phyloP scores from a whole-genome alignment of 1,140 invertebrate genomes.

The Diorhabda carinulata region DNA sequence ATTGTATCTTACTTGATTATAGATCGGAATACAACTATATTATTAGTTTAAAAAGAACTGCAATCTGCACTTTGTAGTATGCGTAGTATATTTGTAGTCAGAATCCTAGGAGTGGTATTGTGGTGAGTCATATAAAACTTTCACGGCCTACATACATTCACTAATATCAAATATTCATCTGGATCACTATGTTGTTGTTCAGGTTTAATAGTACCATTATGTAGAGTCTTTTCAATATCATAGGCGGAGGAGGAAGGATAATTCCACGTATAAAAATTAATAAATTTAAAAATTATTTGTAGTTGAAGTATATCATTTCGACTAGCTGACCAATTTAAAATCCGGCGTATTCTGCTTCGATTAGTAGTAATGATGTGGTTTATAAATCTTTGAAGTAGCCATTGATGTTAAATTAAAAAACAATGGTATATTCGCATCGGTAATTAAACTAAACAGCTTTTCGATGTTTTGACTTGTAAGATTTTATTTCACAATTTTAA shows the following conservation, averaged over 20 bases:
- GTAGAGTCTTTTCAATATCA: conserved; percentile 12
- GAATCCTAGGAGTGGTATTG: conserved; percentile 6
- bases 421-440: not conserved
- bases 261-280: not conserved
- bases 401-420: not conserved
- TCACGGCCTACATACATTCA: not conserved
- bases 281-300: not conserved
- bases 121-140: not conserved
- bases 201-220: conserved; percentile 9
- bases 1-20: too few species aligned
- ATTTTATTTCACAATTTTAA: too few species aligned
- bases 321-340: not conserved
- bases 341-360: not conserved
- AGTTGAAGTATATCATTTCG: not conserved
- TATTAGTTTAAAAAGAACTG: too few species aligned
- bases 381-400: not conserved
- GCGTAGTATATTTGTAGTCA: not conserved
- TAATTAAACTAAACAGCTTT: too few species aligned
- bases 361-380: not conserved
- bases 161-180: not conserved
- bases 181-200: conserved; percentile 8
- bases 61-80: conserved; percentile 6
- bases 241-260: conserved; percentile 4
- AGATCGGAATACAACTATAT: too few species aligned
- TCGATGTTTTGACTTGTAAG: too few species aligned